Evolutionary conservation across 92 coral and sea anemone species (phyloP).

Genomic region (Zoanthus sociatus): DNA sequence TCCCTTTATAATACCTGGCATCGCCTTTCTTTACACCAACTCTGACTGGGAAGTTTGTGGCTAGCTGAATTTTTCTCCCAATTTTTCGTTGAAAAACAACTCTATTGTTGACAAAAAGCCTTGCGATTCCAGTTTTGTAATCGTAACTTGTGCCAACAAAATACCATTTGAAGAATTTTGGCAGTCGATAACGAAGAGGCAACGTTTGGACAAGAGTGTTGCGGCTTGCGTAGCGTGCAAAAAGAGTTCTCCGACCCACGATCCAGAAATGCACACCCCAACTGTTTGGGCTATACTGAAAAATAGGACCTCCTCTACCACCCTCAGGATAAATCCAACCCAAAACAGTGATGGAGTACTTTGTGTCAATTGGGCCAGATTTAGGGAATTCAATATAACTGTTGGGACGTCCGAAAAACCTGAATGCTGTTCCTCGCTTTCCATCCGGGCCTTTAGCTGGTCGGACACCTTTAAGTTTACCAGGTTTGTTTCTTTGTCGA

Average conservation of each 20-base stretch:
- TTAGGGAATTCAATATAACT: constrained; percentile 81
- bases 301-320: constrained; percentile 69
- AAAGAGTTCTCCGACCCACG: constrained; percentile 58
- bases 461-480: constrained; percentile 67
- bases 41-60: constrained; percentile 78
- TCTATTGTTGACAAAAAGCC: constrained; percentile 66
- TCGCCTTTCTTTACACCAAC: constrained; percentile 68
- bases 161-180: constrained; percentile 66
- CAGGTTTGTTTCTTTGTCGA: constrained; percentile 68
- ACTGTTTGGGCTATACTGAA: constrained; percentile 69
- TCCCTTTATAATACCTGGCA: constrained; percentile 70
- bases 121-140: constrained; percentile 62
- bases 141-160: constrained; percentile 72
- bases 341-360: constrained; percentile 68
- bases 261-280: constrained; percentile 85
- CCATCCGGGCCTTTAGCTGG: constrained; percentile 86
- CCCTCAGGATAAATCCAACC: constrained; percentile 74
- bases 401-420: constrained; percentile 78
- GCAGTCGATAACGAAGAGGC: constrained; percentile 56
- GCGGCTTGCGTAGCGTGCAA: constrained; percentile 72
- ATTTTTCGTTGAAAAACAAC: constrained; percentile 54
- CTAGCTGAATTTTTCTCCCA: constrained; percentile 64
- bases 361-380: constrained; percentile 74
- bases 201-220: constrained; percentile 55
- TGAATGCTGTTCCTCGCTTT: constrained; percentile 68